Conservation (phyloP, 2,113 vertebrate genomes). For the Neolamprologus caudopunctatus region DNA sequence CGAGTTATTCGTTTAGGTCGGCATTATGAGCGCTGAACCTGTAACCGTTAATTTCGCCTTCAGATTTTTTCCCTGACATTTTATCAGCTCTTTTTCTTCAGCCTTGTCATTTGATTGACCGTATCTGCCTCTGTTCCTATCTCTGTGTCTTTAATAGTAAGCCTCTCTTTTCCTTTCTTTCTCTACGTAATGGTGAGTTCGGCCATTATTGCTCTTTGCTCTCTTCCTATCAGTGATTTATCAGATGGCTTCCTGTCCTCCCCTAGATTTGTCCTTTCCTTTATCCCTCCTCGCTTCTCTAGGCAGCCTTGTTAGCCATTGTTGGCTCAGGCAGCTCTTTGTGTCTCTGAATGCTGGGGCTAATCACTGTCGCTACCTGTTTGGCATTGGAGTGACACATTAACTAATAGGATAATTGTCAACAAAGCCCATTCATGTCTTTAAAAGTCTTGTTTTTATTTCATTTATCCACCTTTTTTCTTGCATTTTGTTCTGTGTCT, state of each 20-base stretch:
- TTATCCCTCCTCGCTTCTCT: background rate
- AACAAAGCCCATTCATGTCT: background rate
- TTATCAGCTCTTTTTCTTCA: background rate
- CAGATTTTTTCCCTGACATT: background rate
- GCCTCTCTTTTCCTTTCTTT: background rate
- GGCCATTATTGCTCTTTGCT: background rate
- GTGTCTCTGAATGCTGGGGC: background rate
- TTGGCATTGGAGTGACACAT: slow-evolving; percentile 49
- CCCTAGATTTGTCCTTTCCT: background rate
- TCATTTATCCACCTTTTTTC: background rate
- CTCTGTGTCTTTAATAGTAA: slow-evolving; percentile 3
- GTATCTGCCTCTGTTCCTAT: background rate
- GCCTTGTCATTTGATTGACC: background rate
- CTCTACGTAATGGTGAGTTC: background rate
- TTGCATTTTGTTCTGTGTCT: background rate
- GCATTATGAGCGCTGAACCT: background rate
- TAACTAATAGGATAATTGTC: slow-evolving; percentile 38
- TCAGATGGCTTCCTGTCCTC: slow-evolving; percentile 8
- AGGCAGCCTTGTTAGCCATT: slow-evolving; percentile 13
- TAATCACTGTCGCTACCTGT: slow-evolving; percentile 24
- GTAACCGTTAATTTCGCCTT: background rate
- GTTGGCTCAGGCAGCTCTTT: background rate
- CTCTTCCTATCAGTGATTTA: slow-evolving; percentile 1
- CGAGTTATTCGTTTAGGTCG: background rate
- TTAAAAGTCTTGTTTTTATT: background rate